Evolutionary conservation across 2,113 vertebrate species (phyloP), one percentile per base, ranked within the genome.

Genomic region (Lagopus muta): DNA sequence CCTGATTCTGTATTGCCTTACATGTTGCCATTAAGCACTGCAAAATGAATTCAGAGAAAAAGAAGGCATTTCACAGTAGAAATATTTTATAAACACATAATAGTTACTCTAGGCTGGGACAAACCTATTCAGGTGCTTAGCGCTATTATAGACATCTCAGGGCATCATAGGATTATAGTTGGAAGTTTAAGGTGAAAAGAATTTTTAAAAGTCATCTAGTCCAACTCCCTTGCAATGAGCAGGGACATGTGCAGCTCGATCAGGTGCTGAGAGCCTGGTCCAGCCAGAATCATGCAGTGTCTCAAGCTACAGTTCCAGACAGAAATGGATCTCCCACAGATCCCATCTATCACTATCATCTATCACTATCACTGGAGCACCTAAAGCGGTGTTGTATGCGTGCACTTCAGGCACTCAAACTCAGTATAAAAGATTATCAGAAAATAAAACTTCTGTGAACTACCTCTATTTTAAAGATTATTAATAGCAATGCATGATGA

Each of bases 1-100:
- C 30, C 10, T 52, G 67, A 47, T 48, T 80, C 24, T 64, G 3
- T 47, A 61, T 57, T 82, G 50, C 38, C 67, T 87, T 87, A 64
- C n/a, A 32, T 36, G 67, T 36, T 73, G 42, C 12, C 32, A 50
- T 88, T 89, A 70, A 72, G 21, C 4, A 74, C 32, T 78, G 43
- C 15, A 80, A 77, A 95, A 90, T 71, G 65, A 80, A 70, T n/a
- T 74, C 22, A 65, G 77, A 86, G 82, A 84, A 93, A 90, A 92
- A 72, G 15, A 77, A 82, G 16, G 11, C 15, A 32, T 82, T 73
- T 89, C 48, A 82, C 30, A 77, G 45, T 4, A 82, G 6, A 82
- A 89, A 82, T 82, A 65, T 79, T 82, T 89, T 76, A 66, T 66
- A 72, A 66, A 6, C 8, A 52, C 8, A 16, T 6, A 43, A 2